These are phyloP conservation scores for Macropus fuliginosus DNA, from an alignment of 2,797 vertebrate genomes.

Conservation along the genomic window DNA sequence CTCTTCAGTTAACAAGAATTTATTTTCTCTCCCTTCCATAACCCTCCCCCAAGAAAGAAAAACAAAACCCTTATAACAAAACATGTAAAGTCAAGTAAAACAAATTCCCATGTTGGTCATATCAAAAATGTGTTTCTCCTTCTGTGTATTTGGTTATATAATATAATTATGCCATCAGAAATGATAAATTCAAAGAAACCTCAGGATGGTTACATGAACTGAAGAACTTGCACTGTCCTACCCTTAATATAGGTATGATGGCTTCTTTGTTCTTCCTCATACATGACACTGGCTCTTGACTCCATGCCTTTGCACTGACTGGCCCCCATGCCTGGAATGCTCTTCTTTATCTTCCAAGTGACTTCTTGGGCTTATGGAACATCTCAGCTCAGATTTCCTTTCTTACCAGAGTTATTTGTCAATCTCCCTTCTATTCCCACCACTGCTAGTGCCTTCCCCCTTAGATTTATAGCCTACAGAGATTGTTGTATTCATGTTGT, in stretches of 20 bases:
- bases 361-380: not conserved
- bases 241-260: not conserved
- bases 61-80: not conserved
- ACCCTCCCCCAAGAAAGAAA: not conserved
- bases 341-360: not conserved
- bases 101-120: not conserved
- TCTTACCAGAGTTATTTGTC: not conserved
- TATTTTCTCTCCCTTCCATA: not conserved
- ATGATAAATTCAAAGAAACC: not conserved
- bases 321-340: not conserved
- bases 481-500: not conserved
- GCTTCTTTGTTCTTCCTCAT: not conserved
- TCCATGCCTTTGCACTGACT: not conserved
- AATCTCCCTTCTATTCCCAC: not conserved
- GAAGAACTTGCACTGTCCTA: not conserved
- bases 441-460: not conserved
- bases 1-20: not conserved
- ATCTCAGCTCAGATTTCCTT: not conserved
- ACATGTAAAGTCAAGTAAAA: not conserved
- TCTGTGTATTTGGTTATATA: not conserved
- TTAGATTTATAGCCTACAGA: not conserved
- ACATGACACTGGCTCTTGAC: not conserved
- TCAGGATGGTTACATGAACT: not conserved
- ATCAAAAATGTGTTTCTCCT: not conserved
- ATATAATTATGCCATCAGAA: not conserved